Base-by-base conservation (phyloP, 1,140 invertebrate genomes). In the Anastrepha obliqua region DNA sequence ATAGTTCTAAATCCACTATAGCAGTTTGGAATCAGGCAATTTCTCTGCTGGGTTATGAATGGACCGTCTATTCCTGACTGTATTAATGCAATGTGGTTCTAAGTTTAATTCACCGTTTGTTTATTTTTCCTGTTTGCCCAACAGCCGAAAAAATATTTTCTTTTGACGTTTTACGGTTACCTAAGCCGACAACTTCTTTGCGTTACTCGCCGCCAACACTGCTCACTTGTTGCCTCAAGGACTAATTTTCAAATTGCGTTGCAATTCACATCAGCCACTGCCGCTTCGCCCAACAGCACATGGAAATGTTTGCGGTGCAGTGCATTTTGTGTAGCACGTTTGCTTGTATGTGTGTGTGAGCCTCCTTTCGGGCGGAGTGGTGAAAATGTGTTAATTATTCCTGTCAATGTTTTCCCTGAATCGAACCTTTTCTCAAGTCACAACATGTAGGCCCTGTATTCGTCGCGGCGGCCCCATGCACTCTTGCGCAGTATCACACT, bases 391-490 rank as follows among this genome's bases (percentile, higher is more conserved):
- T 88, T 88, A 88, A 88, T 88, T 88, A 88, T 44, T 59, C 64
- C 60, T 78, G 87, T 86, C 87, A 88, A 88, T 88, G 87, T 88
- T 88, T 88, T 67, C 85, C 85, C 78, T 85, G 87, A 88, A 88
- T 60, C 86, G 87, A 88, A 86, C 87, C 87, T 88, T 88, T 87
- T 86, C 81, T 85, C 17, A n/a, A 81, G 58, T 59, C 81, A 51
- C 86, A 87, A 65, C 60, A 65, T 51, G n/a, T 15, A 3, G 29
- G 55, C 55, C 55, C 17, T 67, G 64, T 11, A 67, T 7, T 39
- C 7, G 1, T 81, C 39, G 81, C 11, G 11, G 81, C 58, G 62
- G 55, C 58, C n/a, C 13, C 29, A 15, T 60, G 42, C 20, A 7
- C 7, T 8, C 29, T 39, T 47, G 15, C 42, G 15, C 1, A 74